Evolutionary conservation across 2,888 invertebrate species (phyloP), one percentile per base, ranked within the genome.

Genomic region (Leuctra nigra): DNA sequence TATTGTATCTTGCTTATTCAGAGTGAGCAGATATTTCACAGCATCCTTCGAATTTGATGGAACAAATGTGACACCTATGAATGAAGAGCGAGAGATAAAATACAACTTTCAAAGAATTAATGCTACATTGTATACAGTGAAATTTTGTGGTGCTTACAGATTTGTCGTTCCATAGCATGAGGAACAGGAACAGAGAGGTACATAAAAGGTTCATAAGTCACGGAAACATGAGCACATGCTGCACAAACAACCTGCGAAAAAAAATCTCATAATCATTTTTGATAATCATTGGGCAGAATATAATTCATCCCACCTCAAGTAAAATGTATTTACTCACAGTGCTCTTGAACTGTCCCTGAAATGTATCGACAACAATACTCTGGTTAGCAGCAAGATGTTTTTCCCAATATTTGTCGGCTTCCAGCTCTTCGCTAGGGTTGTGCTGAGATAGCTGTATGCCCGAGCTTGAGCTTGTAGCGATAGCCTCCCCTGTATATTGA

Each of bases 141-240:
- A 9, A 20, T n/a, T 13, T 22, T 16, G 18, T 41, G 2, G 14
- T 18, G 71, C 74, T 70, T 66, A 76, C 75, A 69, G 57, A 81
- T 70, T 66, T 80, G 80, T 59, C 77, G 72, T 64, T 82, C 80
- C 75, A 79, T 77, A 23, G 81, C 81, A 63, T 78, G 75, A 41
- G 83, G 83, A 59, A 83, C 71, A 4, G 82, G 82, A 39, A 83
- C 77, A 33, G 82, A 80, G n/a, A 83, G 72, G 67, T 82, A 82
- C 81, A 82, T 82, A 64, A 83, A 83, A 22, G 83, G 82, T 63
- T 82, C 82, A 64, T 80, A 82, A 9, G 81, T 82, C 14, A 81
- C 77, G 1, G 82, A 82, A 14, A 79, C 73, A 66, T 80, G 80
- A 57, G 74, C 73, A 66, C 83, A 83, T 41, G 74, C 74, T 2